A percentile compares a stretch with the other conserved stretches of the same genome.
phyloP scores from a whole-genome alignment of 2,113 vertebrate species.

The Crypturellus undulatus region DNA sequence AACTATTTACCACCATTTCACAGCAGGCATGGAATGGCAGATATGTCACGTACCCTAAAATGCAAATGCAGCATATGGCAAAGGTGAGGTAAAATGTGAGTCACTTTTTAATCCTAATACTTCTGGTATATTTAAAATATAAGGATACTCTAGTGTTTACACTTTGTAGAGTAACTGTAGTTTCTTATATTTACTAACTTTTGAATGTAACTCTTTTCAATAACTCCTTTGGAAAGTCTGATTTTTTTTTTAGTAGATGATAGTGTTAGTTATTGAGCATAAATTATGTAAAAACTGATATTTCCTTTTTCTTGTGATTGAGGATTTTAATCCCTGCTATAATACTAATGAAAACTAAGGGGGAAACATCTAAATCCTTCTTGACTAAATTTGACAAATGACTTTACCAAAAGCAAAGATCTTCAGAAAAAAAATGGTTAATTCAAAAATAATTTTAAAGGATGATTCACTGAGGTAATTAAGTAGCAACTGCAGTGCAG shows the following conservation, averaged over 20 bases:
- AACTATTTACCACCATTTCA: background rate
- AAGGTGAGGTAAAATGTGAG: background rate
- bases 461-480: background rate
- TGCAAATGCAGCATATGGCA: background rate
- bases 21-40: background rate
- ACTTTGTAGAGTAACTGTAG: fast-evolving
- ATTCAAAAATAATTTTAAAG: background rate
- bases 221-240: background rate
- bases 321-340: background rate
- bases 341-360: background rate
- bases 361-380: background rate
- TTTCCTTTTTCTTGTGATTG: background rate
- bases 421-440: background rate
- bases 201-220: background rate
- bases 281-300: background rate
- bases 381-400: background rate
- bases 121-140: background rate
- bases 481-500: background rate
- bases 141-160: background rate
- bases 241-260: background rate
- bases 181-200: background rate
- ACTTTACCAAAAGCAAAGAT: background rate
- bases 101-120: background rate
- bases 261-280: background rate
- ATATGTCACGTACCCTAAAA: background rate